Conservation (phyloP, 2,113 vertebrate genomes). For the Nipponia nippon region DNA sequence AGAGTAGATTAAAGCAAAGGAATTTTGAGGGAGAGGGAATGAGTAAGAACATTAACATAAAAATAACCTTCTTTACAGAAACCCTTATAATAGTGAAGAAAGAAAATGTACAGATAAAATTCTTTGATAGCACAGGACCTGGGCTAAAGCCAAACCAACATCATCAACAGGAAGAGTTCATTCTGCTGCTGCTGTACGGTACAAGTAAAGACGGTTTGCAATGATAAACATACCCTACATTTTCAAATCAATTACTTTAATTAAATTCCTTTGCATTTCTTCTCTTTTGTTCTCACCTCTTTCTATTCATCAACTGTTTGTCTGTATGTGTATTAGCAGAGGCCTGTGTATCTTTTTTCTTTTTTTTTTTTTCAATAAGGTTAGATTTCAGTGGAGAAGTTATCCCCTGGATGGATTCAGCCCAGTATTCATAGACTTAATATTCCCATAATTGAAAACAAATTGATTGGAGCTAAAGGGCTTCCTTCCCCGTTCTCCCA, state of each 20-base stretch:
- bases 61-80: neutral
- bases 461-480: neutral
- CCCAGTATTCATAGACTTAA: neutral
- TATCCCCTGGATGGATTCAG: neutral
- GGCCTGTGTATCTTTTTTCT: neutral
- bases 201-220: neutral
- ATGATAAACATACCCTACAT: neutral
- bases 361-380: neutral
- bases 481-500: neutral
- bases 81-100: neutral
- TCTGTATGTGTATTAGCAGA: neutral
- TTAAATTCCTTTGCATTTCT: neutral
- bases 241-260: neutral
- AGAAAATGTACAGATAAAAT: neutral
- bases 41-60: neutral
- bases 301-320: neutral
- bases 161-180: neutral
- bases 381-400: neutral
- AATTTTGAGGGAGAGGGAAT: neutral
- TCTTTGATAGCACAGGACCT: neutral
- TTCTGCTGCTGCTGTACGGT: neutral
- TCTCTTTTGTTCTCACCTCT: neutral
- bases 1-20: neutral
- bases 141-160: neutral
- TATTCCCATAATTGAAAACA: neutral